Evolutionary conservation across 2,888 invertebrate species (phyloP).

Genomic region (Neria commutata): DNA sequence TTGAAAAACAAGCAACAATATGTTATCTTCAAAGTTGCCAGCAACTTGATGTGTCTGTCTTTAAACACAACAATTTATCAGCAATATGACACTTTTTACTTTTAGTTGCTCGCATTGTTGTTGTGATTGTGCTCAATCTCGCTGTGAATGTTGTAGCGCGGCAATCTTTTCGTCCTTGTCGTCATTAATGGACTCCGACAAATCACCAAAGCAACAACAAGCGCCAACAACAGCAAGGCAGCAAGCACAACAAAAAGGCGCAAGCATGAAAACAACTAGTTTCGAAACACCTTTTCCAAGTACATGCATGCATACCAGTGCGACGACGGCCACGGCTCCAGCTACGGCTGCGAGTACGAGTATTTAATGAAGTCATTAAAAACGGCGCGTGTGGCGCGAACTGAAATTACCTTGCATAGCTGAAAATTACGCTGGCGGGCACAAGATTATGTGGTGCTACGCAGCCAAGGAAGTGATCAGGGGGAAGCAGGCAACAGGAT

Average conservation of each 20-base stretch:
- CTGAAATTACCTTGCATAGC: conserved; percentile 57
- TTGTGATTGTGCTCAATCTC: no score
- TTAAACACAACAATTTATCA: no score
- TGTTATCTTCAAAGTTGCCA: no score
- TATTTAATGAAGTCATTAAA: conserved; percentile 60
- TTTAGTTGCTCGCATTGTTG: no score
- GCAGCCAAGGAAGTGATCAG: not conserved
- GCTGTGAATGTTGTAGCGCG: no score
- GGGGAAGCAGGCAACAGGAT: conserved; percentile 27
- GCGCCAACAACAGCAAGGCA: not conserved
- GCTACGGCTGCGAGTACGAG: no score
- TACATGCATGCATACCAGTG: no score
- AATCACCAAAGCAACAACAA: not conserved
- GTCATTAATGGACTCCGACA: not conserved
- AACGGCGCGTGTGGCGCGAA: conserved; percentile 59
- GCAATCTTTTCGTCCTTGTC: not conserved
- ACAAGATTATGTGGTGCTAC: conserved; percentile 9
- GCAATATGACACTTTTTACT: no score
- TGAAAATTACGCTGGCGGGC: conserved; percentile 55
- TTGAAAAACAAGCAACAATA: no score
- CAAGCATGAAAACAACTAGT: conserved; percentile 34
- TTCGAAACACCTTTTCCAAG: not conserved
- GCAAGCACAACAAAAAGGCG: conserved; percentile 40
- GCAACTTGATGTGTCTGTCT: no score
- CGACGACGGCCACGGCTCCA: no score